These are phyloP conservation scores for Catotricha subobsoleta DNA, from an alignment of 2,888 invertebrate species.

Conservation along the genomic window DNA sequence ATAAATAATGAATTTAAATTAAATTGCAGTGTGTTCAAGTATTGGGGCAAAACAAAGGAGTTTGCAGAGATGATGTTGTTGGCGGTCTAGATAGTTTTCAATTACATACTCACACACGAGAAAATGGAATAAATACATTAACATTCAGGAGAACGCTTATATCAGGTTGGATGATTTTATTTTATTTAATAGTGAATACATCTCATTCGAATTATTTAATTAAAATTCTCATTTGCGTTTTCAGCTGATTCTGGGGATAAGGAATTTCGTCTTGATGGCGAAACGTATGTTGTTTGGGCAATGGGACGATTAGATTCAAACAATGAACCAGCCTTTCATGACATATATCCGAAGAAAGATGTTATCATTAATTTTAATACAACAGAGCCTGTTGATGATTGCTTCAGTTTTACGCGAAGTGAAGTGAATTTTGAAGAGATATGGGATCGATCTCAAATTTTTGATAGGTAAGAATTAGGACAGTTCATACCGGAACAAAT, in stretches of 20 bases:
- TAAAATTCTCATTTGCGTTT: background rate
- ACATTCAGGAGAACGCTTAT: constrained; percentile 59
- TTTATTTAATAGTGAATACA: background rate
- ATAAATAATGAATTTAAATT: no score
- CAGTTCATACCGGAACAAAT: constrained; percentile 15
- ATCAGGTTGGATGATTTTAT: constrained; percentile 37
- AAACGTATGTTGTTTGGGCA: constrained; percentile 63
- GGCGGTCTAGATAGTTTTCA: constrained; percentile 72
- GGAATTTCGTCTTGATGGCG: constrained; percentile 43
- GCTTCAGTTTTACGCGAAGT: constrained; percentile 48
- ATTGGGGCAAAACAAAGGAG: constrained; percentile 68
- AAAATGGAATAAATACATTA: constrained; percentile 58
- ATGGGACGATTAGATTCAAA: constrained; percentile 59
- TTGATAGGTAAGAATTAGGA: constrained; percentile 32
- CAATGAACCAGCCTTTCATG: constrained; percentile 68
- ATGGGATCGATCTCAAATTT: constrained; percentile 47
- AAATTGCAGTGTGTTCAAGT: constrained; percentile 67
- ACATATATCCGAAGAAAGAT: constrained; percentile 54
- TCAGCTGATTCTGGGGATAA: constrained; percentile 62
- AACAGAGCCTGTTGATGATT: constrained; percentile 47
- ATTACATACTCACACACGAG: constrained; percentile 50
- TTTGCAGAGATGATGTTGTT: constrained; percentile 65
- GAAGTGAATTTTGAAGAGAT: constrained; percentile 25
- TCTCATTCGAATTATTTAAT: background rate
- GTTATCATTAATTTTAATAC: constrained; percentile 46